These are phyloP conservation scores for Eugnorisma glareosa DNA, from an alignment of 2,888 invertebrate genomes.

Conservation along the genomic window DNA sequence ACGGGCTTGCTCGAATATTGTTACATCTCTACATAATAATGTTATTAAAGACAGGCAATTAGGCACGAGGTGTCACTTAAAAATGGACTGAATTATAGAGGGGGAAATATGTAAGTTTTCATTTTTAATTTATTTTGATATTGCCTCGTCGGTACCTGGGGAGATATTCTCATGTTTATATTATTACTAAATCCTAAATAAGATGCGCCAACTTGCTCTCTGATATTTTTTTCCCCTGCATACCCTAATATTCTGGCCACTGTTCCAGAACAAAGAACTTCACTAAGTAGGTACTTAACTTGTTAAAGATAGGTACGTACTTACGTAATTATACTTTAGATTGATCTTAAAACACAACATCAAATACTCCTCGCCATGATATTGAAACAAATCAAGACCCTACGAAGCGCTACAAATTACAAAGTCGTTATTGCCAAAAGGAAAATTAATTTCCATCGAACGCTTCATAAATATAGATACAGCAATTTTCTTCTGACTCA, in stretches of 20 bases:
- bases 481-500: conserved; percentile 57
- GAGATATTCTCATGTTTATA: not conserved
- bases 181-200: not conserved
- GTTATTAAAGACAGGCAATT: not conserved
- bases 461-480: conserved; percentile 15
- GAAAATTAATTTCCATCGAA: conserved; percentile 41
- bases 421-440: conserved; percentile 30
- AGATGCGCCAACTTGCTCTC: not conserved
- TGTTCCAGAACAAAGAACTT: not conserved
- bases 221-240: not conserved
- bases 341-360: conserved; percentile 6
- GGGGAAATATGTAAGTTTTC: not conserved
- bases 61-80: not conserved
- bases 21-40: not conserved
- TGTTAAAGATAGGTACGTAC: not conserved
- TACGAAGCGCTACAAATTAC: conserved; percentile 39
- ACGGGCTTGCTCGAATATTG: not conserved
- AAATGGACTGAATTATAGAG: not conserved
- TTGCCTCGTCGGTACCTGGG: not conserved
- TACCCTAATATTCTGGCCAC: not conserved
- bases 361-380: not conserved
- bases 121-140: not conserved
- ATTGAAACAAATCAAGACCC: conserved; percentile 32
- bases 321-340: not conserved
- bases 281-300: not conserved